Percentiles rank a stretch among this genome's conserved stretches.
Evolutionary conservation across 2,888 invertebrate genomes (phyloP).

Genomic region (Ditula angustiorana): DNA sequence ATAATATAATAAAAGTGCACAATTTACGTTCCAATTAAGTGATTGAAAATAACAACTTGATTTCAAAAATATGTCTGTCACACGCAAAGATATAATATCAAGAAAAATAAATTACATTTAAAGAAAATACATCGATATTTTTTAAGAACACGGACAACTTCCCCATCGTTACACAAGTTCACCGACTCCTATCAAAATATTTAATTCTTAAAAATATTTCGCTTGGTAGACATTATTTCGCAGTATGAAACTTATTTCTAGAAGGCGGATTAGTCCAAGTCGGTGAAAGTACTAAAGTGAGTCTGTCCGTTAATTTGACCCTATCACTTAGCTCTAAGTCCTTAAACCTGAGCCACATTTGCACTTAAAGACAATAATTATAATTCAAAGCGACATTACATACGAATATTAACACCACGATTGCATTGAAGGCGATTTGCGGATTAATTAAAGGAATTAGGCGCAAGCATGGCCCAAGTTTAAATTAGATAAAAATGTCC

Average conservation of each 20-base stretch:
- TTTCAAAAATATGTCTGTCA: conserved; percentile 27
- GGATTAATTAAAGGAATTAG: not conserved
- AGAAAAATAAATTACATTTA: conserved; percentile 7
- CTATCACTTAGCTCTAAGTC: not conserved
- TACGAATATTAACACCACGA: too few relatives aligned
- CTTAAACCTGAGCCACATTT: not conserved
- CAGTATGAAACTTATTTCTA: conserved; percentile 63
- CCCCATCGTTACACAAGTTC: conserved; percentile 26
- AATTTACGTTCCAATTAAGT: conserved; percentile 24
- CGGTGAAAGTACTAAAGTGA: conserved; percentile 62
- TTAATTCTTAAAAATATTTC: conserved; percentile 35
- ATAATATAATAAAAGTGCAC: conserved; percentile 32
- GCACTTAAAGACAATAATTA: not conserved
- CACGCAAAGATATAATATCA: conserved; percentile 10
- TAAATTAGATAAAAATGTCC: not conserved
- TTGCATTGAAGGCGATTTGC: too few relatives aligned
- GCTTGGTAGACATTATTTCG: conserved; percentile 29
- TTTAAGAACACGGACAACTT: conserved; percentile 12
- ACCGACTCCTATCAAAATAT: conserved; percentile 28
- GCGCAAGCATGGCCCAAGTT: not conserved
- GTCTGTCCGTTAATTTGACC: conserved; percentile 29
- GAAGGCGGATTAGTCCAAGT: conserved; percentile 76
- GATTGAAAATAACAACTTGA: conserved; percentile 24
- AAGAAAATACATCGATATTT: conserved; percentile 1
- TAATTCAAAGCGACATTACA: not conserved